Conservation (phyloP, 2,113 vertebrate species). For the Lepisosteus oculatus region DNA sequence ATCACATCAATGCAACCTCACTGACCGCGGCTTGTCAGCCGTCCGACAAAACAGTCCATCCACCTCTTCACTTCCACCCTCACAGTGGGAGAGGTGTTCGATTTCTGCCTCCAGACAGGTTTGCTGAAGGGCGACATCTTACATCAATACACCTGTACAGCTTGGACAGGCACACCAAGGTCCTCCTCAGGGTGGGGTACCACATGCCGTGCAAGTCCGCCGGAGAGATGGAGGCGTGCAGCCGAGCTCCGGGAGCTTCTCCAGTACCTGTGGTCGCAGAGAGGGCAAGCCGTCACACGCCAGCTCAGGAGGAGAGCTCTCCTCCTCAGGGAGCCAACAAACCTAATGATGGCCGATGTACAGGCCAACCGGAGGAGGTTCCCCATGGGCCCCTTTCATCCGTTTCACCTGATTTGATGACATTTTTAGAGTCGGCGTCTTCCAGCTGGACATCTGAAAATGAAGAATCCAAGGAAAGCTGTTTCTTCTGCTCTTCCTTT, state of each 20-base stretch:
- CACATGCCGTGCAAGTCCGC: slow-evolving; percentile 99
- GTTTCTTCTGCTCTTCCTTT: slow-evolving; percentile 88
- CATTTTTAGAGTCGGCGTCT: slow-evolving; percentile 67
- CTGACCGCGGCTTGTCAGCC: no score
- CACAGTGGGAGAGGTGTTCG: no score
- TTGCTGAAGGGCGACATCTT: slow-evolving; percentile 37
- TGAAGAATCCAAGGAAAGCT: slow-evolving; percentile 61
- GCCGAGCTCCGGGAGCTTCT: slow-evolving; percentile 66
- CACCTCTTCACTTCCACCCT: neutral
- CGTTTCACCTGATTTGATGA: slow-evolving; percentile 71
- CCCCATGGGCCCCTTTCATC: neutral
- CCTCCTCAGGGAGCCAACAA: no score
- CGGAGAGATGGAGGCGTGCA: slow-evolving; percentile 80
- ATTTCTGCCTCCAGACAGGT: neutral
- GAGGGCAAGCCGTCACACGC: slow-evolving; percentile 4
- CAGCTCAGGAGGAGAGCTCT: neutral
- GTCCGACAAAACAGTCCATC: neutral
- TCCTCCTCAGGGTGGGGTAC: slow-evolving; percentile 95
- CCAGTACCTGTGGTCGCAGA: slow-evolving; percentile 55
- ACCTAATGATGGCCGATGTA: no score
- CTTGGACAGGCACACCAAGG: slow-evolving; percentile 94
- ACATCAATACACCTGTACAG: slow-evolving; percentile 98
- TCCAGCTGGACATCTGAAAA: slow-evolving; percentile 88
- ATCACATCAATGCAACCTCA: slow-evolving; percentile 8
- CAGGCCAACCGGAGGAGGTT: no score